phyloP scores from a whole-genome alignment of 2,888 invertebrate genomes.

The Andrena minutula region DNA sequence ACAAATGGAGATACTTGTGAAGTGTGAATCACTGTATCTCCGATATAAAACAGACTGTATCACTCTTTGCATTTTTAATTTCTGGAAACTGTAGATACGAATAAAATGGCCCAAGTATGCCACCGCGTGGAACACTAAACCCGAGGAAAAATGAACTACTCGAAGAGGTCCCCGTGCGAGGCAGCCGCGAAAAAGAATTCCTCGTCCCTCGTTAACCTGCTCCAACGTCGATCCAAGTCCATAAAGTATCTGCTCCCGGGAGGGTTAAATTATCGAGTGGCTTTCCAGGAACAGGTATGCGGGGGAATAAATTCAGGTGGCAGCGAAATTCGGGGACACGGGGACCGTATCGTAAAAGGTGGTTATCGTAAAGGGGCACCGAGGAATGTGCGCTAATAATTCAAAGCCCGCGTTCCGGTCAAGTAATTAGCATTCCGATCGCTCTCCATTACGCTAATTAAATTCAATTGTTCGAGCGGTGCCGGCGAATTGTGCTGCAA shows the following conservation, averaged over 20 bases:
- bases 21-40: too few relatives aligned
- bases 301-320: constrained; percentile 30
- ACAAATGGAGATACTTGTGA: too few relatives aligned
- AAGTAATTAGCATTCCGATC: constrained; percentile 65
- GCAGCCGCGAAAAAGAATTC: constrained; percentile 39
- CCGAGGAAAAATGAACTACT: background rate
- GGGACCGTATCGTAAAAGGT: constrained; percentile 21
- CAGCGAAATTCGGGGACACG: constrained; percentile 39
- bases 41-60: too few relatives aligned
- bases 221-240: constrained; percentile 12
- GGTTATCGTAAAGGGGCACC: constrained; percentile 50
- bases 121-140: background rate
- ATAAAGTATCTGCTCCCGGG: constrained; percentile 43
- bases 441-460: constrained; percentile 66
- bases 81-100: too few relatives aligned
- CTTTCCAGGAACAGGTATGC: constrained; percentile 40
- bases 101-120: too few relatives aligned
- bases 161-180: background rate
- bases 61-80: too few relatives aligned
- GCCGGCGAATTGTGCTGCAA: constrained; percentile 36
- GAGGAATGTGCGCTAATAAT: constrained; percentile 51
- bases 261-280: constrained; percentile 46
- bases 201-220: constrained; percentile 36
- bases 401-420: constrained; percentile 52
- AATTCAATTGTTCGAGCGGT: constrained; percentile 65